Base-by-base conservation (phyloP, 1,140 invertebrate species). In the Theocolax elegans region DNA sequence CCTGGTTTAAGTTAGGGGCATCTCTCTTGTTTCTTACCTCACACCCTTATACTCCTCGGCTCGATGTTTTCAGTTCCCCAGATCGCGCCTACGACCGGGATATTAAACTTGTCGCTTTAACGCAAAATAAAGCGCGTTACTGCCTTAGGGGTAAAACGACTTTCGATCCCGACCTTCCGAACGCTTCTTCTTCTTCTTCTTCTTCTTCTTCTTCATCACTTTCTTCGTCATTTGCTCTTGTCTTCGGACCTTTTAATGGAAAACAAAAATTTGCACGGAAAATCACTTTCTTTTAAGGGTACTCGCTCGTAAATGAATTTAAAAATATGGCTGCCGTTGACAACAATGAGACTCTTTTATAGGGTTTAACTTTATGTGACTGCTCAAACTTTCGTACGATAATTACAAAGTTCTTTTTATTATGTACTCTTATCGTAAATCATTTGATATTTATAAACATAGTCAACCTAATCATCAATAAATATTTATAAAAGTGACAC, bases 81-180 rank as follows among this genome's bases (percentile, higher is more conserved):
- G 19, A 56, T 54, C 69, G 48, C 44, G 56, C 67, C 71, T 67
- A 70, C 73, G 63, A 72, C 53, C 71, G 66, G 23, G 77, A 82
- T 81, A 82, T 82, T 82, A 82, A 82, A 82, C 79, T 82, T 82
- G 80, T 81, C 80, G 79, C 73, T 82, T 80, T 80, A 80, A 80
- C 77, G 75, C 59, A 80, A 79, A 81, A 81, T 81, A 79, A 80
- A 81, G 77, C 77, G 73, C 75, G 73, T 72, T 74, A 75, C 64
- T 63, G 75, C 70, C 66, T 62, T 35, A 10, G 59, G 70, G 72
- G 65, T 65, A 68, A 77, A 76, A 77, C 74, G 72, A 75, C 75
- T 78, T 76, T 76, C 67, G 71, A 74, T 67, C 56, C 58, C 56
- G 38, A 25, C 38, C 31, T 17, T 60, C 62, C 3, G 38, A 19